Evolutionary conservation across 1,140 invertebrate genomes (phyloP), one percentile per base, ranked within the genome.

Genomic region (Pissodes strobi): DNA sequence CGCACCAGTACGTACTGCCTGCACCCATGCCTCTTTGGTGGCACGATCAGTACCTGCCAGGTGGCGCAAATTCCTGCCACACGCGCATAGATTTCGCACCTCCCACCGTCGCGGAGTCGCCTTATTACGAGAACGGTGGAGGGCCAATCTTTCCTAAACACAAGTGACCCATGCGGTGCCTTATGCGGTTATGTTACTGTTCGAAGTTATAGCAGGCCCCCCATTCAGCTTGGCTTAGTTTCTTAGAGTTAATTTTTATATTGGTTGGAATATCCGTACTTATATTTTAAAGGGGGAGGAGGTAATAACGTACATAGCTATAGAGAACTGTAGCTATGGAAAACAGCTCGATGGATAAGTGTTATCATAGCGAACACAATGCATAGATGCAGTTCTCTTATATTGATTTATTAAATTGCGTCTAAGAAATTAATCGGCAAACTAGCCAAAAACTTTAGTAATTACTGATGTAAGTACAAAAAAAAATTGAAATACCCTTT

Each of bases 131-230:
- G 15, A 25, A 19, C 51, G 45, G 25, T n/a, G 30, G n/a, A n/a
- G 62, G 67, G 15, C 67, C 67, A 19, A 63, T 69, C 9, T 75
- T 73, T 62, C 67, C 71, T 19, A 76, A 74, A 63, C 69, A 72
- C 43, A 76, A 76, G 72, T 76, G 73, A 76, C 64, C 64, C 55
- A 48, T 64, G 30, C 60, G 64, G 60, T 66, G 63, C 64, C 55
- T 62, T 49, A 66, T 53, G 59, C 27, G 64, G 52, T 68, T 68
- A 57, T 68, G 62, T 55, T 65, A 65, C 51, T 68, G 62, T 68
- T 60, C 62, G 52, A 68, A 68, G 51, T 64, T 60, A 51, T 68
- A 68, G 60, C 58, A 38, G 27, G 22, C 13, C 15, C 39, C 25
- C n/a, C 27, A n/a, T 27, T 9, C 41, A 23, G 2, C 19, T 46